These are phyloP conservation scores for Heliconius sara DNA, from an alignment of 2,888 invertebrate species.

Conservation along the genomic window DNA sequence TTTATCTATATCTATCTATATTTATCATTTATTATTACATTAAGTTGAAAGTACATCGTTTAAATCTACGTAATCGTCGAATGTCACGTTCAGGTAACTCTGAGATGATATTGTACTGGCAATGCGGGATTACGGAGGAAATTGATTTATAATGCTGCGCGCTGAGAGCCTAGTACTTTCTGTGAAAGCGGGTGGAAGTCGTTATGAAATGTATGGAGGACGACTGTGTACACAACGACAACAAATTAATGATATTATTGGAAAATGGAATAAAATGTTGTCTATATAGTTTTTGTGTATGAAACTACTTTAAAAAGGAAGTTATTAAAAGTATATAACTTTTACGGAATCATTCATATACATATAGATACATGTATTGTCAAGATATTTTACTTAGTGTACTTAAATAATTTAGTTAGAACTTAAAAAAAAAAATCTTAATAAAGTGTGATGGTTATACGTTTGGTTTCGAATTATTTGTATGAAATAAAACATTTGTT, in stretches of 20 bases:
- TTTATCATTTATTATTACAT: not conserved
- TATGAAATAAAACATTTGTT: too few relatives aligned
- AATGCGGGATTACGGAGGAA: not conserved
- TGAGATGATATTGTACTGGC: conserved; percentile 2
- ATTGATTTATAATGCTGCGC: conserved; percentile 6
- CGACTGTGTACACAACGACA: not conserved
- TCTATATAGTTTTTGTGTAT: too few relatives aligned
- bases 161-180: not conserved
- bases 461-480: too few relatives aligned
- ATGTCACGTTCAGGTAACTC: conserved; percentile 24
- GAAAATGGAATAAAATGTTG: not conserved
- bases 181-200: conserved; percentile 10
- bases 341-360: too few relatives aligned
- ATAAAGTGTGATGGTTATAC: too few relatives aligned
- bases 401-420: too few relatives aligned
- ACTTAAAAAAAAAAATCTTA: too few relatives aligned
- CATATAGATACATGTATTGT: too few relatives aligned
- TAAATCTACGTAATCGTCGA: conserved; percentile 6
- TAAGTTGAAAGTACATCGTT: not conserved
- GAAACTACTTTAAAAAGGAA: too few relatives aligned
- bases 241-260: not conserved
- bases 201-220: not conserved
- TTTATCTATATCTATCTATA: too few relatives aligned
- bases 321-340: too few relatives aligned
- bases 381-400: too few relatives aligned